phyloP scores from a whole-genome alignment of 2,888 invertebrate genomes.

The Corythucha ciliata region DNA sequence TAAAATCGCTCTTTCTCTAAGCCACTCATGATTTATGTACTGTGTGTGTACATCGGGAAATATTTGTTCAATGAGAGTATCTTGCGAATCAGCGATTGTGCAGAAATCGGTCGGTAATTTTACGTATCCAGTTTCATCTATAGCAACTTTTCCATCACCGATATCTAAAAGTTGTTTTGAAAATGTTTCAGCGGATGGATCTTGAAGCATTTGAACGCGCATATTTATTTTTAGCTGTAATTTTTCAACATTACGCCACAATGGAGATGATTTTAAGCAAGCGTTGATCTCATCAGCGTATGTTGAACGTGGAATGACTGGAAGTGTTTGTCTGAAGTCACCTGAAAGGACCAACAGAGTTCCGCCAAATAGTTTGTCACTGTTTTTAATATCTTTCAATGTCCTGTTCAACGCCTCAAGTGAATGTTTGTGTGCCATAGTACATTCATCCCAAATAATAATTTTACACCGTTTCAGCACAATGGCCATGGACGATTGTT shows the following conservation, averaged over 20 bases:
- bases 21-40: conserved; percentile 35
- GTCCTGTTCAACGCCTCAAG: conserved; percentile 39
- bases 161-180: too few relatives aligned
- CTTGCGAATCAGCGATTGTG: conserved; percentile 33
- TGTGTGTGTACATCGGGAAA: conserved; percentile 38
- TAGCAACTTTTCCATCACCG: too few relatives aligned
- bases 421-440: conserved; percentile 40
- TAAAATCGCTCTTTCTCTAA: conserved; percentile 37
- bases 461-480: conserved; percentile 36
- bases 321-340: conserved; percentile 31
- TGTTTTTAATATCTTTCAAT: conserved; percentile 17
- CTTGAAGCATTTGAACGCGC: too few relatives aligned
- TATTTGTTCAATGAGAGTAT: conserved; percentile 36
- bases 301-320: conserved; percentile 31
- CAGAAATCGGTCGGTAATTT: conserved; percentile 37
- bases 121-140: conserved; percentile 36
- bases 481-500: conserved; percentile 34
- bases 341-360: conserved; percentile 25
- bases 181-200: too few relatives aligned
- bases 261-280: conserved; percentile 31
- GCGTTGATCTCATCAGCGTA: conserved; percentile 35
- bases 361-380: conserved; percentile 18
- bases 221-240: too few relatives aligned
- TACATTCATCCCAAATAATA: conserved; percentile 42
- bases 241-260: too few relatives aligned